Evolutionary conservation across 2,797 vertebrate species (phyloP).

Genomic region (Luscinia luscinia): DNA sequence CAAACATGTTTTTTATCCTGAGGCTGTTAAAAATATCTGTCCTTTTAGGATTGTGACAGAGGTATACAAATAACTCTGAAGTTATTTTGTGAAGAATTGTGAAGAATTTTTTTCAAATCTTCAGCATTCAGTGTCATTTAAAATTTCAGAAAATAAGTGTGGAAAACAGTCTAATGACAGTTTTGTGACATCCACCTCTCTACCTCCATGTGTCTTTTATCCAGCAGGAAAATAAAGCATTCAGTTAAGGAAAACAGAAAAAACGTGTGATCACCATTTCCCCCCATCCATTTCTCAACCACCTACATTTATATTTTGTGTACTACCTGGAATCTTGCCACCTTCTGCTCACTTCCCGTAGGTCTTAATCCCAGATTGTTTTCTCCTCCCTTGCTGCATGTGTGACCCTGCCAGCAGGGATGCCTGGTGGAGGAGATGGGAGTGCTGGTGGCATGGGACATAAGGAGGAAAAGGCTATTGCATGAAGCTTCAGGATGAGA

Average conservation of each 20-base stretch:
- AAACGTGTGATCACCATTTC: neutral
- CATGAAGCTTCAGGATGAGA: neutral
- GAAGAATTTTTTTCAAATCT: neutral
- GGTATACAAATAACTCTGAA: conserved; percentile 45
- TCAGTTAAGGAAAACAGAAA: neutral
- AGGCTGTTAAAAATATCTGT: conserved; percentile 50
- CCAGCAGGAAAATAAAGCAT: conserved; percentile 34
- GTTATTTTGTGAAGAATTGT: neutral
- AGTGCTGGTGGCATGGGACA: neutral
- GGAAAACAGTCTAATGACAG: conserved; percentile 53
- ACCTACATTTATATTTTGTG: neutral
- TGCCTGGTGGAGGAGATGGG: neutral
- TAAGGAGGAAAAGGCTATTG: neutral
- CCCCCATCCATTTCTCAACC: neutral
- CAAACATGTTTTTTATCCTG: conserved; percentile 42
- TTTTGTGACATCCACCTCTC: conserved; percentile 40
- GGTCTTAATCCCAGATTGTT: neutral
- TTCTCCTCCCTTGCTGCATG: neutral
- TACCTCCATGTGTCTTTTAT: conserved; percentile 33
- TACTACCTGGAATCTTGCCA: neutral
- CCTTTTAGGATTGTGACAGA: conserved; percentile 53
- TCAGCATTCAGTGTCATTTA: conserved; percentile 44
- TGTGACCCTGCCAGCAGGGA: neutral
- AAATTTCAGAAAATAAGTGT: conserved; percentile 51
- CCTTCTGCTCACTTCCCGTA: neutral